Base-by-base conservation (phyloP, 2,113 vertebrate species). In the Misgurnus mizolepis region DNA sequence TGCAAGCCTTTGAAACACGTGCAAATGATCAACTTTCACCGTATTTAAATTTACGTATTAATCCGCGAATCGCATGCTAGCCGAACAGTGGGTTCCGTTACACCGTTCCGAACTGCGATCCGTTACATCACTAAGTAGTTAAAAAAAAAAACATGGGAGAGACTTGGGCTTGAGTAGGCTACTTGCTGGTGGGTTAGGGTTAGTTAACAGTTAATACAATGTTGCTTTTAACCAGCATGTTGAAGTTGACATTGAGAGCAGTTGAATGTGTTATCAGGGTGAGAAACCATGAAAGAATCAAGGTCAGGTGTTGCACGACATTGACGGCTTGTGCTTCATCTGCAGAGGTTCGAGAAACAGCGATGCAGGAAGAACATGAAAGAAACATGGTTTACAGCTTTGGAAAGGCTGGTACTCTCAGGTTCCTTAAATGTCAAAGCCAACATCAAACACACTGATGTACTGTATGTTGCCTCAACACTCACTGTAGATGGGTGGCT, bases 331-430 rank as follows among this genome's bases (percentile, higher is more conserved):
- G 40, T 67, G 68, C 62, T 60, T 80, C 61, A 18, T 79, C 34
- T 80, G 49, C 61, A 60, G n/a, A 80, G 75, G 55, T 82, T 68
- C 34, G 64, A 69, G 10, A 61, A 80, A 27, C 27, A 71, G 70
- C 41, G 70, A 81, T 58, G 58, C 80, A 81, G 76, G 76, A 85
- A 67, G 76, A 14, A 43, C 50, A 53, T 79, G 60, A 85, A 81
- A 81, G 70, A 79, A 55, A 82, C 15, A 45, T 61, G 72, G 83
- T 73, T 74, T 79, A 45, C 7, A 41, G 27, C 71, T 79, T 62
- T 39, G 56, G 53, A 12, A 3, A 9, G 12, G 62, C 40, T 69
- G 67, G n/a, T 49, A 41, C 58, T 73, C 49, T 83, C 65, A 40
- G 2, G 2, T 43, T 47, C 15, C 47, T 65, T 41, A 81, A 81